These are phyloP conservation scores for Pteria penguin DNA, from an alignment of 2,888 invertebrate genomes.

Conservation along the genomic window DNA sequence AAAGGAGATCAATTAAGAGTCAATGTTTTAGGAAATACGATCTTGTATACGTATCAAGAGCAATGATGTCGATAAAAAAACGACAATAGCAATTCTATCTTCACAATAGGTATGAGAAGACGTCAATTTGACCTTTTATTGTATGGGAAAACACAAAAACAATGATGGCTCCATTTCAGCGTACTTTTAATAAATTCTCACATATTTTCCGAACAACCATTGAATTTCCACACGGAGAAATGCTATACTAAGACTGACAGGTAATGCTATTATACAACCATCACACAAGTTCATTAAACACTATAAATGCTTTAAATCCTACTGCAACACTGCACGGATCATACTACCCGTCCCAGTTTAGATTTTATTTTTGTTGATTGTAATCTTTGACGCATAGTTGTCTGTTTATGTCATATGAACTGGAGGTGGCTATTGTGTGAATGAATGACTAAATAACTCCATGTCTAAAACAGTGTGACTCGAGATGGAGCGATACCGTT, in stretches of 20 bases:
- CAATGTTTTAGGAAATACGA: background rate
- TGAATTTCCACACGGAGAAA: too few relatives aligned
- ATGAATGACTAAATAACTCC: constrained; percentile 25
- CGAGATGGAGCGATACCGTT: constrained; percentile 31
- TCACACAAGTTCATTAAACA: too few relatives aligned
- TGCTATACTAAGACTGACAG: too few relatives aligned
- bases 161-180: background rate
- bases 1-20: background rate
- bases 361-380: constrained; percentile 18
- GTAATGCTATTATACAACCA: too few relatives aligned
- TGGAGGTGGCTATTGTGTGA: constrained; percentile 9
- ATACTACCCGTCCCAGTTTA: too few relatives aligned
- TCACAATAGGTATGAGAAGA: too few relatives aligned
- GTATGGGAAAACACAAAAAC: background rate
- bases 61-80: too few relatives aligned
- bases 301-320: too few relatives aligned
- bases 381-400: constrained; percentile 32
- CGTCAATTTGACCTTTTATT: too few relatives aligned
- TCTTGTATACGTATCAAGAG: background rate
- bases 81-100: too few relatives aligned
- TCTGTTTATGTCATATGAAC: constrained; percentile 29
- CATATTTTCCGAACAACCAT: background rate
- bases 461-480: constrained; percentile 35
- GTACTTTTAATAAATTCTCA: background rate
- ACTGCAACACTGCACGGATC: too few relatives aligned